phyloP scores from a whole-genome alignment of 2,888 invertebrate species.

The Macaria notata region DNA sequence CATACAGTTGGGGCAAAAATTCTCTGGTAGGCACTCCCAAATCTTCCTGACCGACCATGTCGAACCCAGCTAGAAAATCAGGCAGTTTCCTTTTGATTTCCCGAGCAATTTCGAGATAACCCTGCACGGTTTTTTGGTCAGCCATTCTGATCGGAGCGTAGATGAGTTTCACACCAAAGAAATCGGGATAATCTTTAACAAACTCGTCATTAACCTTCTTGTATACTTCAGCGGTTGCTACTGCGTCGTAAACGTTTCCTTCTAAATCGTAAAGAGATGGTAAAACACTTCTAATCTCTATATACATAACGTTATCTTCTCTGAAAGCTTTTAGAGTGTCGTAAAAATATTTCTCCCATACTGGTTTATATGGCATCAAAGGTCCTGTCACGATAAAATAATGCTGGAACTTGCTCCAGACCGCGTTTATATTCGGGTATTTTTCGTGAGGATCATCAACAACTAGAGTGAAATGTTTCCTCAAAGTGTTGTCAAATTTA shows the following conservation, averaged over 20 bases:
- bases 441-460: constrained; percentile 66
- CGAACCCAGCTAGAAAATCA: constrained; percentile 89
- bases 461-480: constrained; percentile 79
- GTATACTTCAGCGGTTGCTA: constrained; percentile 81
- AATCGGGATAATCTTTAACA: constrained; percentile 82
- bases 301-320: constrained; percentile 86
- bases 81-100: constrained; percentile 80
- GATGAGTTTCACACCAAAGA: constrained; percentile 86
- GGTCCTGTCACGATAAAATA: constrained; percentile 79
- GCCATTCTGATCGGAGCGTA: constrained; percentile 84
- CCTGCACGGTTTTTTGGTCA: constrained; percentile 56
- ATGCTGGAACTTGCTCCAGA: constrained; percentile 82
- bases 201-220: constrained; percentile 82
- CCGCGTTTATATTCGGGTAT: constrained; percentile 80
- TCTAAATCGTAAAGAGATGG: constrained; percentile 85
- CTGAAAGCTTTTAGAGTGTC: constrained; percentile 83
- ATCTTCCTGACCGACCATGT: constrained; percentile 92
- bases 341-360: constrained; percentile 85
- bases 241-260: constrained; percentile 76
- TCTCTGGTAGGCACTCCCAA: constrained; percentile 83
- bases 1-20: constrained; percentile 80
- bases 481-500: constrained; percentile 79
- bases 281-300: constrained; percentile 85
- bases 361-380: constrained; percentile 83
- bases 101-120: constrained; percentile 71